phyloP scores from a whole-genome alignment of 2,113 vertebrate species.

The Leucopsar rothschildi region DNA sequence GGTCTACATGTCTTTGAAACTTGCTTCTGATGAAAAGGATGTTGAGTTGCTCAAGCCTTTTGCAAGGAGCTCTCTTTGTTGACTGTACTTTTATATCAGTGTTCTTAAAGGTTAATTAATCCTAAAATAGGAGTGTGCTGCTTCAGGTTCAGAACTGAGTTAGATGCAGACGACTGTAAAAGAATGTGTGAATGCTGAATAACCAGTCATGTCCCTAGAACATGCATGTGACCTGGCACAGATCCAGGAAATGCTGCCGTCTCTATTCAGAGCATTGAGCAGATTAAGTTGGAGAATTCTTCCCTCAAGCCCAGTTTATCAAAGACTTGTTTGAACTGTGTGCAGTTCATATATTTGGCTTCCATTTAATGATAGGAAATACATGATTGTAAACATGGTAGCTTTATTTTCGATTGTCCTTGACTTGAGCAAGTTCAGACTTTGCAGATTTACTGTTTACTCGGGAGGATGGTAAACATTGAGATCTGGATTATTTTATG shows the following conservation, averaged over 20 bases:
- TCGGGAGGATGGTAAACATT: not conserved
- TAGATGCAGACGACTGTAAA: not conserved
- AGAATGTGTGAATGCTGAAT: not conserved
- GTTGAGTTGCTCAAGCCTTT: not conserved
- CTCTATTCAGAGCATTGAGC: constrained; percentile 1
- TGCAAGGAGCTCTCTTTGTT: not conserved
- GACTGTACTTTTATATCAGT: not conserved
- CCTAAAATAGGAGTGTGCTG: not conserved
- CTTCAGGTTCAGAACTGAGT: not conserved
- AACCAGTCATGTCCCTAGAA: not conserved
- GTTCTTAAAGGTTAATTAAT: not conserved
- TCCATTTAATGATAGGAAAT: not conserved
- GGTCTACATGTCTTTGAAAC: not conserved
- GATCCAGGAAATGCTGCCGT: not conserved
- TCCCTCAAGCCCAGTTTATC: not conserved
- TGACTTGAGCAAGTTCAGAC: not conserved
- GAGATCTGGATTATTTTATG: not conserved
- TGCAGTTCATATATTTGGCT: not conserved
- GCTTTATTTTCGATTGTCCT: not conserved
- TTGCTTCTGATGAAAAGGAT: not conserved
- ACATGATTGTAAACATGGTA: not conserved
- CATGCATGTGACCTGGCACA: not conserved
- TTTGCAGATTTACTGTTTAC: not conserved
- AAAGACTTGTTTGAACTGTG: not conserved
- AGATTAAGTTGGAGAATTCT: not conserved